A percentile compares a stretch with the other conserved stretches of the same genome.
phyloP scores from a whole-genome alignment of 2,113 vertebrate species.

The Calcarius ornatus region DNA sequence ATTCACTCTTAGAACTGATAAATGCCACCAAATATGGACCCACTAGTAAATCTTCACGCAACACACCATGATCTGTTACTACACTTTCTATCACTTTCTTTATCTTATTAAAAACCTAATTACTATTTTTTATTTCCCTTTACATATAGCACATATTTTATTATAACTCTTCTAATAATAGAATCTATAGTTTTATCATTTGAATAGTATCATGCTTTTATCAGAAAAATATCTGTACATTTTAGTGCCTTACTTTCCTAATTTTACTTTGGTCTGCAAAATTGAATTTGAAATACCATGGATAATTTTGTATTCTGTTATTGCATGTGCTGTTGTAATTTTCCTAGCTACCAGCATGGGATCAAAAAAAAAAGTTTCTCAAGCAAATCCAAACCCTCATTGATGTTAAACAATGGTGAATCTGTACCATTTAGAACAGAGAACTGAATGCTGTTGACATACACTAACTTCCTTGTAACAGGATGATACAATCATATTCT shows the following conservation, averaged over 20 bases:
- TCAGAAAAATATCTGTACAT: background rate
- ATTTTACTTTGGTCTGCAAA: background rate
- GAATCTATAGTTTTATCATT: background rate
- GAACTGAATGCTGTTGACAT: background rate
- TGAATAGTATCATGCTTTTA: background rate
- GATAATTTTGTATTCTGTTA: background rate
- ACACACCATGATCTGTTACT: background rate
- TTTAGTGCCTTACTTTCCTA: background rate
- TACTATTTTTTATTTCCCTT: background rate
- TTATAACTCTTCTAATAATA: background rate
- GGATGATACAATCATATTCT: background rate
- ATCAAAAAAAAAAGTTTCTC: background rate
- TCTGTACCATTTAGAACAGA: background rate
- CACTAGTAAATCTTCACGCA: background rate
- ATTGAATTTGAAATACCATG: background rate
- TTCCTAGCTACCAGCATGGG: background rate
- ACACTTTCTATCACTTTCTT: background rate
- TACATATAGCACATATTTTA: background rate
- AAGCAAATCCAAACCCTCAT: background rate
- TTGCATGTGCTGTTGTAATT: background rate
- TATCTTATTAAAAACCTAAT: background rate
- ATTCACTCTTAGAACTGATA: background rate
- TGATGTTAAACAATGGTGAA: background rate
- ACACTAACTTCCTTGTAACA: background rate
- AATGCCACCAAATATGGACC: rapidly evolving